phyloP scores from a whole-genome alignment of 1,140 invertebrate genomes.

The Drosophila rufa region DNA sequence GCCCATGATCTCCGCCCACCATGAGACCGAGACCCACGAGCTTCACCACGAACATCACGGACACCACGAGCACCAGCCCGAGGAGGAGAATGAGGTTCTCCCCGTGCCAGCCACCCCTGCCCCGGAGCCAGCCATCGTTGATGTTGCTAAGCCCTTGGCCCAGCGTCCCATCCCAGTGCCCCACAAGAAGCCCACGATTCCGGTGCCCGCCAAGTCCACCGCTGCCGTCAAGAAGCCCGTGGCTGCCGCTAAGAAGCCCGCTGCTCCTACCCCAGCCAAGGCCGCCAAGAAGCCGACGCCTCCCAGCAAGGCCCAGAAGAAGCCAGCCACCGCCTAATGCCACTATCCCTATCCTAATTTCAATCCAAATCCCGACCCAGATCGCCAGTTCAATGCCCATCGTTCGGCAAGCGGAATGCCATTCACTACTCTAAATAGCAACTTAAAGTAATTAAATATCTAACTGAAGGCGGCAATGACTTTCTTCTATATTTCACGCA shows the following conservation, averaged over 20 bases:
- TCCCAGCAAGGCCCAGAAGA: constrained; percentile 66
- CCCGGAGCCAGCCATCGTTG: constrained; percentile 58
- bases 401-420: constrained; percentile 75
- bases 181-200: constrained; percentile 41
- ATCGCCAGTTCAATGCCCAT: constrained; percentile 34
- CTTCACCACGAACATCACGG: constrained; percentile 34
- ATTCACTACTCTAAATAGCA: constrained; percentile 74
- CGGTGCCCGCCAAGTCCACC: constrained; percentile 37
- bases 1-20: constrained; percentile 36
- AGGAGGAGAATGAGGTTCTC: constrained; percentile 18
- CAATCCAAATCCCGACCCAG: neutral
- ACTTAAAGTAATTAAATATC: constrained; percentile 42
- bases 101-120: constrained; percentile 68
- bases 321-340: constrained; percentile 51
- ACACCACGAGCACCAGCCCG: constrained; percentile 28
- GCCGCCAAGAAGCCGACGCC: constrained; percentile 64
- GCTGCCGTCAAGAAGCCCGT: constrained; percentile 49
- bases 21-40: constrained; percentile 12
- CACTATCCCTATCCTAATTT: neutral
- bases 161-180: constrained; percentile 41
- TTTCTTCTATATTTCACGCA: constrained; percentile 1
- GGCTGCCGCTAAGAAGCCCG: constrained; percentile 49
- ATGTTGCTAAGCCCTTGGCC: constrained; percentile 44
- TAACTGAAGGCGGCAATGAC: constrained; percentile 19
- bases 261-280: constrained; percentile 51